Base-by-base conservation (phyloP, 2,797 vertebrate genomes). In the Hapalemur alaotrensis region DNA sequence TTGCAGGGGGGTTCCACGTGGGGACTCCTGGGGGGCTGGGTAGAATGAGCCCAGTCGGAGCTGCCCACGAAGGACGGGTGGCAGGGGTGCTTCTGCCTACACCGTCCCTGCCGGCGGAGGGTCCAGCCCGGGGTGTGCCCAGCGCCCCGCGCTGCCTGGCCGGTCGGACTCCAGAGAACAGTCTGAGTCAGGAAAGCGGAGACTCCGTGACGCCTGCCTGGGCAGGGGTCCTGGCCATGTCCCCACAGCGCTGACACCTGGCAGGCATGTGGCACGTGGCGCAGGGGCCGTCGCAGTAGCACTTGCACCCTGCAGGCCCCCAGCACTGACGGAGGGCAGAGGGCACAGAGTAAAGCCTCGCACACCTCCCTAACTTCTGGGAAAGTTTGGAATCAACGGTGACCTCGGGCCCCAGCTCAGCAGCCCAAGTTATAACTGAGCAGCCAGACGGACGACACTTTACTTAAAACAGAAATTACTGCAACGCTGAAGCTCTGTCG, bases 1-100 rank as follows among this genome's bases (percentile, higher is more conserved):
- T 0, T 14, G 5, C 15, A 63, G 0, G 32, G 50, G 15, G 10
- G 2, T 1, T 11, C 1, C 35, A 46, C 20, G 0, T n/a, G 30
- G 57, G 4, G 15, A 2, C 15, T 25, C 7, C 70, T 18, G 12
- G 28, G 89, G 18, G 83, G 35, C 25, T 8, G 15, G 9, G 48
- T 5, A 59, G 48, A 38, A 0, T 1, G 67, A 78, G 25, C 38
- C 43, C 43, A 46, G 43, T 69, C 25, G 59, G 46, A 80, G 48
- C 9, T 52, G 12, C n/a, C 10, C 73, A 48, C 61, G 54, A 72
- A 91, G 25, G 63, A 23, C 1, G 1, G 25, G 13, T 11, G 57
- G 43, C 5, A 7, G 48, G 25, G 30, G 30, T 2, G 1, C 30
- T 69, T 69, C 35, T 69, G 20, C 52, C 7, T 18, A 17, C 8